A percentile compares a stretch with the other conserved stretches of the same genome.
Evolutionary conservation across 2,888 invertebrate genomes (phyloP).

Genomic region (Diploptera punctata): DNA sequence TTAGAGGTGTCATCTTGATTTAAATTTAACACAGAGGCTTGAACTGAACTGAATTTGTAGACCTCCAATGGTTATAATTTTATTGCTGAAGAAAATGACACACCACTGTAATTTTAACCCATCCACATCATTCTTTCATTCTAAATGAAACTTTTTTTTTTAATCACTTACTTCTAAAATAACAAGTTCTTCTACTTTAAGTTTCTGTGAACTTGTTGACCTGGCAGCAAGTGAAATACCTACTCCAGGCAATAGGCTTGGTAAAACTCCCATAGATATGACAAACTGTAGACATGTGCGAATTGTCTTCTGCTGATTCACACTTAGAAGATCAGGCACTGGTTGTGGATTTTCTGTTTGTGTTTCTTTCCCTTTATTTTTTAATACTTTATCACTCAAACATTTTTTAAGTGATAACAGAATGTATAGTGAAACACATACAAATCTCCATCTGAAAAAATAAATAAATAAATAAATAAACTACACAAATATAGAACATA

Average conservation of each 20-base stretch:
- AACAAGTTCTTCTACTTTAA: slow-evolving; percentile 53
- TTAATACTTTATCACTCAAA: slow-evolving; percentile 25
- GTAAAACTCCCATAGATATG: slow-evolving; percentile 69
- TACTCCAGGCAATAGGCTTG: slow-evolving; percentile 69
- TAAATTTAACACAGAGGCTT: too few relatives aligned
- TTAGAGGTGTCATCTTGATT: too few relatives aligned
- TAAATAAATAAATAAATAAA: too few relatives aligned
- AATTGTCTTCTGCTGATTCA: slow-evolving; percentile 59
- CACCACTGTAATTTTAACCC: too few relatives aligned
- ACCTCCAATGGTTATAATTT: too few relatives aligned
- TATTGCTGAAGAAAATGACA: too few relatives aligned
- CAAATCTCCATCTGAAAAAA: slow-evolving; percentile 43
- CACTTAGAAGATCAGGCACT: slow-evolving; percentile 33
- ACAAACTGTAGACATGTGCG: slow-evolving; percentile 67
- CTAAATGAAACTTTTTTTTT: too few relatives aligned
- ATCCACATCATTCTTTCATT: too few relatives aligned
- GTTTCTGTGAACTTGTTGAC: slow-evolving; percentile 53
- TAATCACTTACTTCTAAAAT: slow-evolving; percentile 56
- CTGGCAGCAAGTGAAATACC: slow-evolving; percentile 61
- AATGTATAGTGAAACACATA: slow-evolving; percentile 42
- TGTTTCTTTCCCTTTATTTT: slow-evolving; percentile 7
- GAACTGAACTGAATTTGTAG: too few relatives aligned
- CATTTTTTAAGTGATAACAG: slow-evolving; percentile 41
- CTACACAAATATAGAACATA: too few relatives aligned
- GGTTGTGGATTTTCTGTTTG: slow-evolving; percentile 17